Conservation (phyloP, 2,888 invertebrate genomes). For the Thereva nobilitata region DNA sequence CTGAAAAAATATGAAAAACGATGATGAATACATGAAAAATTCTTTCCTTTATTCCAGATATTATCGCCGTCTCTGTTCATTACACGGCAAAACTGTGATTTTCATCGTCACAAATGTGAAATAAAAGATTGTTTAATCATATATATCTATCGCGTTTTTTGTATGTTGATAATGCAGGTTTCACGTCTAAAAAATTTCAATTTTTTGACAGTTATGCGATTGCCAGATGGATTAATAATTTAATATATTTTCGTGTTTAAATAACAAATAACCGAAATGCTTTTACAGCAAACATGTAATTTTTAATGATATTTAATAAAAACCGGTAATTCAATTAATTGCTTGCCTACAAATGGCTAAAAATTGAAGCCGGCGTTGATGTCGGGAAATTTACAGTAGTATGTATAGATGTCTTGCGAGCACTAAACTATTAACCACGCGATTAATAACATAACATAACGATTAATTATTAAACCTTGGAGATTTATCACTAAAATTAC, state of each 20-base stretch:
- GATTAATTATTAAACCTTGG: too few species aligned
- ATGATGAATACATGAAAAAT: constrained; percentile 14
- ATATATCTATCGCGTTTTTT: neutral
- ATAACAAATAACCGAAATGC: neutral
- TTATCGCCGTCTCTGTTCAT: neutral
- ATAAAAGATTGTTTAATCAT: too few species aligned
- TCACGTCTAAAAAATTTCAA: constrained; percentile 26
- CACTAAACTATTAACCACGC: too few species aligned
- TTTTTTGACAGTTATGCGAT: constrained; percentile 36
- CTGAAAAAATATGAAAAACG: constrained; percentile 23
- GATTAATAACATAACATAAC: too few species aligned
- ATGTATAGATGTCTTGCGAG: too few species aligned
- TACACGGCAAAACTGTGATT: neutral
- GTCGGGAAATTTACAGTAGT: too few species aligned
- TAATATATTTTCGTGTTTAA: neutral
- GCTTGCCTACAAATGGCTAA: too few species aligned
- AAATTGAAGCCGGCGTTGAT: too few species aligned
- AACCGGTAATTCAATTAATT: too few species aligned
- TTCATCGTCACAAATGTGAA: too few species aligned
- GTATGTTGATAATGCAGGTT: constrained; percentile 16
- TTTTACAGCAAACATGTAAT: neutral
- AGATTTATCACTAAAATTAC: too few species aligned
- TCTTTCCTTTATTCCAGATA: neutral
- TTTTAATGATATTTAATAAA: too few species aligned
- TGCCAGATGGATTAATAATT: constrained; percentile 18